Percentiles rank a stretch among this genome's conserved stretches.
These are phyloP conservation scores for Caranx melampygus DNA, from an alignment of 2,113 vertebrate genomes.

Conservation along the genomic window DNA sequence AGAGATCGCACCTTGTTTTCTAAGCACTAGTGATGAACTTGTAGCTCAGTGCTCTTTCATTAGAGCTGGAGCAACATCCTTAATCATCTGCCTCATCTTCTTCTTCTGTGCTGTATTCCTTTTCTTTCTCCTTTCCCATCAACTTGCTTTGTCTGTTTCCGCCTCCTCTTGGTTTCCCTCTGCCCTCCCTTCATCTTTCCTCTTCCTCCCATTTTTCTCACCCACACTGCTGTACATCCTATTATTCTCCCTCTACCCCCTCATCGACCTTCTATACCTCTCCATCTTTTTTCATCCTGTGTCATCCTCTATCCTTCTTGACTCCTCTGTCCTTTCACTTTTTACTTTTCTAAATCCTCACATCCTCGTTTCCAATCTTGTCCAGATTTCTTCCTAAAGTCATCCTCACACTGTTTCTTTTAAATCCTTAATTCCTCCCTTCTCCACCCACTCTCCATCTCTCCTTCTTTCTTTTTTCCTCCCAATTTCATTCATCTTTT, in stretches of 20 bases:
- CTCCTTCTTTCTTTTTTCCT: background rate
- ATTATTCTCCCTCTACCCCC: background rate
- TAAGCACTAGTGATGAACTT: background rate
- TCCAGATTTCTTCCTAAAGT: background rate
- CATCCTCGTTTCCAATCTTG: no score
- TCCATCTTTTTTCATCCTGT: background rate
- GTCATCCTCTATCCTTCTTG: background rate
- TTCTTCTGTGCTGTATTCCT: background rate
- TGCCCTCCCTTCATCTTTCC: no score
- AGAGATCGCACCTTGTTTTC: conserved; percentile 37
- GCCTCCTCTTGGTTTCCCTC: background rate
- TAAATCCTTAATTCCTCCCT: background rate
- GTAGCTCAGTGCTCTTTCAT: conserved; percentile 23
- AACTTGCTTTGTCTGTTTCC: background rate
- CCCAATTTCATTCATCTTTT: background rate
- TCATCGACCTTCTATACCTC: background rate
- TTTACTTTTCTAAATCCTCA: background rate
- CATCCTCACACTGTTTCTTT: background rate
- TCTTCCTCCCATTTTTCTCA: background rate
- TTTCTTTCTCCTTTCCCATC: background rate
- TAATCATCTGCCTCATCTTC: background rate
- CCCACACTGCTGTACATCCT: background rate
- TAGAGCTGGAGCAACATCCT: background rate
- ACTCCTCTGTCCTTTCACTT: background rate
- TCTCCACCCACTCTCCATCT: background rate